Conservation (phyloP, 2,113 vertebrate species). For the Pituophis catenifer region DNA sequence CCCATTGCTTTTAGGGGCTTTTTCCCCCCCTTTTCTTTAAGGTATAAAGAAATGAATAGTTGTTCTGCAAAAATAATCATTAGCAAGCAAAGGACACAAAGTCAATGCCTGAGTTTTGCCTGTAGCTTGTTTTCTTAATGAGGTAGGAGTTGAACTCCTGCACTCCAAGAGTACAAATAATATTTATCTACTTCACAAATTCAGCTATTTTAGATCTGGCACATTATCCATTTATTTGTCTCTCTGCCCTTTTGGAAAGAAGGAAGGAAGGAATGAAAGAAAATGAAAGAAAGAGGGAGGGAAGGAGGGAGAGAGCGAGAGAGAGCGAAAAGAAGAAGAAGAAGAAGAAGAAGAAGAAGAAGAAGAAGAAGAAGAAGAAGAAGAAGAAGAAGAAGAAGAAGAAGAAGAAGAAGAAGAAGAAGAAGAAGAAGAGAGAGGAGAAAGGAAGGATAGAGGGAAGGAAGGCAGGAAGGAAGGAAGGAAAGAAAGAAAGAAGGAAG, state of each 20-base stretch:
- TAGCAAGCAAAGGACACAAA: not conserved
- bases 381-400: no score
- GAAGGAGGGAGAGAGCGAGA: no score
- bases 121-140: constrained; percentile 21
- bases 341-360: no score
- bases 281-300: not conserved
- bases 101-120: not conserved
- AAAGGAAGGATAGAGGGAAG: no score
- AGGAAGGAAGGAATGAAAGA: no score
- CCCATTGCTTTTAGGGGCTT: constrained; percentile 7
- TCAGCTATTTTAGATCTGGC: not conserved
- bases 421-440: no score
- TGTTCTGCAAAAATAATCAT: constrained; percentile 19
- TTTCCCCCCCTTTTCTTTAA: not conserved
- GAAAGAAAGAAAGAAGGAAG: not conserved
- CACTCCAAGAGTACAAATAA: constrained; percentile 51
- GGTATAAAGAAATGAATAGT: constrained; percentile 24
- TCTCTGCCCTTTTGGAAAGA: not conserved
- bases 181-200: constrained; percentile 47
- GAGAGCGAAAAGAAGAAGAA: no score
- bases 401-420: no score
- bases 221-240: not conserved
- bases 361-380: no score
- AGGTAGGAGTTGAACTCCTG: constrained; percentile 39
- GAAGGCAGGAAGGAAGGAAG: no score